Evolutionary conservation across 2,888 invertebrate genomes (phyloP).

Genomic region (Blera fallax): DNA sequence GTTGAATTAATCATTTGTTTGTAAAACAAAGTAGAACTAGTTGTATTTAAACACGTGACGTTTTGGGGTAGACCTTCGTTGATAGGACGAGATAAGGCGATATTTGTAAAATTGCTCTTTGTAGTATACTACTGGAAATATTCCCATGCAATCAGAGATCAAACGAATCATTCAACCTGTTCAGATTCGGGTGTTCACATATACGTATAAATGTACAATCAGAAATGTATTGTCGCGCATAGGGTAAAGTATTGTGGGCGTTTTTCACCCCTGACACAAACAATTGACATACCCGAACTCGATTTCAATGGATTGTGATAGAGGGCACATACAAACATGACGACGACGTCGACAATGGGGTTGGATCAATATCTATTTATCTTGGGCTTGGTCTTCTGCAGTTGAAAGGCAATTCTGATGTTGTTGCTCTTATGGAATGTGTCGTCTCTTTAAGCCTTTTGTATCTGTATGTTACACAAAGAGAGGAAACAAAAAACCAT

Average conservation of each 20-base stretch:
- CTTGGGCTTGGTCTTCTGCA: conserved; percentile 69
- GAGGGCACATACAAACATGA: conserved; percentile 7
- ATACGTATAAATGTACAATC: conserved; percentile 36
- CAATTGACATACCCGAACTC: conserved; percentile 45
- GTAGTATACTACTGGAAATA: conserved; percentile 40
- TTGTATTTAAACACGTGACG: conserved; percentile 54
- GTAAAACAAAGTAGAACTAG: conserved; percentile 31
- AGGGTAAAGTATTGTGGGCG: conserved; percentile 56
- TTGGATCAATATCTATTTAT: conserved; percentile 71
- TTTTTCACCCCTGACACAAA: conserved; percentile 58
- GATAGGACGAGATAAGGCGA: conserved; percentile 35
- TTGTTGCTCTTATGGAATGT: conserved; percentile 53
- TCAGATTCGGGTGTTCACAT: conserved; percentile 57
- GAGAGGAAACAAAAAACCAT: conserved; percentile 32
- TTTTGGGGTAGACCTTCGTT: conserved; percentile 24
- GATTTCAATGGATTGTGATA: conserved; percentile 46
- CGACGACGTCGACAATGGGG: conserved; percentile 47
- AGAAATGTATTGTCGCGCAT: conserved; percentile 46
- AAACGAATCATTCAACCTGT: conserved; percentile 71
- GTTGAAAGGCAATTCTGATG: conserved; percentile 64
- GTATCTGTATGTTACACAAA: conserved; percentile 19
- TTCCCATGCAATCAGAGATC: conserved; percentile 67
- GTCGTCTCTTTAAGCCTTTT: conserved; percentile 53
- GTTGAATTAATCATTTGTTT: conserved; percentile 40
- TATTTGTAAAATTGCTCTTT: conserved; percentile 46